Percentiles rank a stretch among this genome's conserved stretches.
Evolutionary conservation across 2,888 invertebrate genomes (phyloP).

Genomic region (Melolontha melolontha): DNA sequence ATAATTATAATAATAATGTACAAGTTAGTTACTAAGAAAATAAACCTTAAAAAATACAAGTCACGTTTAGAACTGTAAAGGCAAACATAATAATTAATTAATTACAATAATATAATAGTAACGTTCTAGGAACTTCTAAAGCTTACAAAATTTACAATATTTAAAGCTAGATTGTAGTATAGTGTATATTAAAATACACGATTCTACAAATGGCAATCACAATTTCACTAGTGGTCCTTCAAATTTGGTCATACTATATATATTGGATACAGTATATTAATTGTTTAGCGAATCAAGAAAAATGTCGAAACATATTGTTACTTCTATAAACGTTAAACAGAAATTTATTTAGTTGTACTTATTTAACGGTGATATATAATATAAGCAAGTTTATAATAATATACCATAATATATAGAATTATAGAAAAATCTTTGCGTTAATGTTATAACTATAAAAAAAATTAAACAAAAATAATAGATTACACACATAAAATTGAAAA

Average conservation of each 20-base stretch:
- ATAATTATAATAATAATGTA: constrained; percentile 7
- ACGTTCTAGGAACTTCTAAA: constrained; percentile 43
- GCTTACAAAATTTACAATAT: constrained; percentile 36
- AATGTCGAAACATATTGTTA: no score
- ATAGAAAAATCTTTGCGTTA: no score
- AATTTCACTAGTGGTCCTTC: constrained; percentile 51
- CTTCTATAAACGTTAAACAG: no score
- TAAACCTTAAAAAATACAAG: neutral
- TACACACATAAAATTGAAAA: no score
- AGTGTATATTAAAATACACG: constrained; percentile 47
- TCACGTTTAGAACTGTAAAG: constrained; percentile 30
- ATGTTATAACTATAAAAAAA: no score
- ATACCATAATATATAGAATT: no score
- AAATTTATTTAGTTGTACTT: no score
- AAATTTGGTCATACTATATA: constrained; percentile 49
- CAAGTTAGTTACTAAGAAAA: neutral
- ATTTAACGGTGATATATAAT: no score
- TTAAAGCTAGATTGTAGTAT: constrained; percentile 55
- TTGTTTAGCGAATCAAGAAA: neutral
- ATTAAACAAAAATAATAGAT: no score
- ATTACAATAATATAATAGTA: constrained; percentile 16
- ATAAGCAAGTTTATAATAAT: no score
- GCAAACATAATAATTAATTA: constrained; percentile 34
- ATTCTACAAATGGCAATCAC: constrained; percentile 48
- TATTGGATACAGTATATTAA: neutral